These are phyloP conservation scores for Emmelina monodactyla DNA, from an alignment of 2,888 invertebrate species.

Conservation along the genomic window DNA sequence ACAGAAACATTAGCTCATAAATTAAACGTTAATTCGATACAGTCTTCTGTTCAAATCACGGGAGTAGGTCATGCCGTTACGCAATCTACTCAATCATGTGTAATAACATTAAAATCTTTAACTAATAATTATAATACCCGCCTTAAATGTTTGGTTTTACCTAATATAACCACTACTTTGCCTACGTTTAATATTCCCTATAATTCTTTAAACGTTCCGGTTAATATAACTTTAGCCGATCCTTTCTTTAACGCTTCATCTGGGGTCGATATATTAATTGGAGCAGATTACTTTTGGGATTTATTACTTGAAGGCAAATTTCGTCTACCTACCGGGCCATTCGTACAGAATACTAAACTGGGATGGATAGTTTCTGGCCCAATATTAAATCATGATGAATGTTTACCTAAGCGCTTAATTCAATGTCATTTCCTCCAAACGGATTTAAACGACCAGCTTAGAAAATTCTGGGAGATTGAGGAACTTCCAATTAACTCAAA, in stretches of 20 bases:
- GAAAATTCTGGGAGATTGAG: conserved; percentile 1
- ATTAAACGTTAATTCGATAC: conserved; percentile 9
- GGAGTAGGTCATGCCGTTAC: conserved; percentile 10
- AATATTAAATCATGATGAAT: not conserved
- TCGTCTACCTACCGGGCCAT: conserved; percentile 7
- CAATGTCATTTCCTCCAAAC: conserved; percentile 1
- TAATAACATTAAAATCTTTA: conserved; percentile 2
- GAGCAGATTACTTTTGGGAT: conserved; percentile 14
- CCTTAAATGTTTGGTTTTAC: conserved; percentile 3
- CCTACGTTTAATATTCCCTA: not conserved
- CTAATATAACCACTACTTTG: not conserved
- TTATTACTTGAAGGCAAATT: conserved; percentile 8
- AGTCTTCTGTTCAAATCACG: conserved; percentile 12
- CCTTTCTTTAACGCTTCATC: not conserved
- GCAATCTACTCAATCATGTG: conserved; percentile 5
- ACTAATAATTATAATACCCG: not conserved
- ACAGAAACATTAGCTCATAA: conserved; percentile 7
- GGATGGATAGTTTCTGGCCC: conserved; percentile 1
- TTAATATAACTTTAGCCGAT: conserved; percentile 1
- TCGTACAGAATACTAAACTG: conserved; percentile 7
- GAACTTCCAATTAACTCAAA: not conserved
- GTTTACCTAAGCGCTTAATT: not conserved
- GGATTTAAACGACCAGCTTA: not conserved
- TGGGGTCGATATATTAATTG: not conserved
- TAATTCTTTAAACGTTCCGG: not conserved